Percentiles rank a stretch among this genome's conserved stretches.
These are phyloP conservation scores for Hemitrygon akajei DNA, from an alignment of 2,797 vertebrate genomes.

Conservation along the genomic window DNA sequence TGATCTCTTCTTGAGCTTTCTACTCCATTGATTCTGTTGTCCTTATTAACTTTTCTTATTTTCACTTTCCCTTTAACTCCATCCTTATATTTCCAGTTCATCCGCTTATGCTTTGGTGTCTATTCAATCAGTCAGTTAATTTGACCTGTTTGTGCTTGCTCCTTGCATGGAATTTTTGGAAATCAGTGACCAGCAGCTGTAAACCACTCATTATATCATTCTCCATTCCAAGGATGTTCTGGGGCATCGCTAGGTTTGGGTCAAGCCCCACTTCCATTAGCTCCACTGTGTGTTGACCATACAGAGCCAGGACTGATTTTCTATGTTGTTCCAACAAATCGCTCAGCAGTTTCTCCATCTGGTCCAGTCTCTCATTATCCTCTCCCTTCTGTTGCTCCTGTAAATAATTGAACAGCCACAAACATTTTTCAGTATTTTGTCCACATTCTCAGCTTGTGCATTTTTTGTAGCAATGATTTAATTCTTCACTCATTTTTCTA, in stretches of 20 bases:
- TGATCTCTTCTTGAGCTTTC: no score
- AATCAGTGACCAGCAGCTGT: neutral
- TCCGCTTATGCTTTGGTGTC: no score
- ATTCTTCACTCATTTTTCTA: no score
- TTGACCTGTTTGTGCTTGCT: neutral
- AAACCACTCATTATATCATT: conserved; percentile 40
- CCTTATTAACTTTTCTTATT: no score
- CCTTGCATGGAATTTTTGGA: neutral
- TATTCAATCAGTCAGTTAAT: neutral
- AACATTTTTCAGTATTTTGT: no score
- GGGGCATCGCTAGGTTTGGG: neutral
- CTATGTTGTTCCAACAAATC: conserved; percentile 42
- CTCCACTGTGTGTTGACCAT: conserved; percentile 44
- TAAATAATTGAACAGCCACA: no score
- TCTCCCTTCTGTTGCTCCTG: no score
- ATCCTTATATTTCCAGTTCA: no score
- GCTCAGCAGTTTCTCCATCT: conserved; percentile 41
- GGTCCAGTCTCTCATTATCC: neutral
- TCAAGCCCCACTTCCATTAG: conserved; percentile 24
- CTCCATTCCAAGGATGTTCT: conserved; percentile 29
- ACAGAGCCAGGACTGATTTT: conserved; percentile 37
- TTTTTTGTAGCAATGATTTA: no score
- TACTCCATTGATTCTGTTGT: no score
- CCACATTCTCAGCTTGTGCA: no score
- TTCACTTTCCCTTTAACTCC: no score